A percentile compares a stretch with the other conserved stretches of the same genome.
phyloP scores from a whole-genome alignment of 2,113 vertebrate genomes.

The Cryptoleucopteryx plumbea region DNA sequence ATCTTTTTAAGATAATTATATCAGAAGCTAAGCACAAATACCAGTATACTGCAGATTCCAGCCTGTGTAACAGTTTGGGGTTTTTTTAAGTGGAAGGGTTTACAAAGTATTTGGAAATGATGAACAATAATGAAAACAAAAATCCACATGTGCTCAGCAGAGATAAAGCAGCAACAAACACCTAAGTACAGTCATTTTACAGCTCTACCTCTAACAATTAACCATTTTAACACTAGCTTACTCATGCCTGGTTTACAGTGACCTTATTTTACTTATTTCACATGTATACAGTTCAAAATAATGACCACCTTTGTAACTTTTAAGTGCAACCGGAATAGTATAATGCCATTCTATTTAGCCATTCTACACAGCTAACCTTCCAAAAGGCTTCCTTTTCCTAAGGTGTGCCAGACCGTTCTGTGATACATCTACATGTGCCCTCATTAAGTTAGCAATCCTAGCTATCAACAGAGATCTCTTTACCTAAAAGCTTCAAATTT shows the following conservation, averaged over 20 bases:
- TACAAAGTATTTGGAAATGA: neutral
- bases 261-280: neutral
- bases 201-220: neutral
- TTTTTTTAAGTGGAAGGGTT: neutral
- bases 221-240: neutral
- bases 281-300: neutral
- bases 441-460: neutral
- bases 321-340: neutral
- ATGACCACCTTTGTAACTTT: rapidly evolving
- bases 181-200: neutral
- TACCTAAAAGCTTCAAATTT: neutral
- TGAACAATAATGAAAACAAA: neutral
- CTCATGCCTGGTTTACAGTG: neutral
- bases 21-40: neutral
- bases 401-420: neutral
- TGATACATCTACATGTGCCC: rapidly evolving
- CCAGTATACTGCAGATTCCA: neutral
- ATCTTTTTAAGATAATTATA: neutral
- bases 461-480: neutral
- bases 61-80: rapidly evolving
- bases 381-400: neutral
- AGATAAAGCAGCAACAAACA: neutral
- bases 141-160: neutral
- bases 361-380: neutral
- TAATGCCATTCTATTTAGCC: neutral